Conservation (phyloP, 2,113 vertebrate species). For the Microcebus jonahi region DNA sequence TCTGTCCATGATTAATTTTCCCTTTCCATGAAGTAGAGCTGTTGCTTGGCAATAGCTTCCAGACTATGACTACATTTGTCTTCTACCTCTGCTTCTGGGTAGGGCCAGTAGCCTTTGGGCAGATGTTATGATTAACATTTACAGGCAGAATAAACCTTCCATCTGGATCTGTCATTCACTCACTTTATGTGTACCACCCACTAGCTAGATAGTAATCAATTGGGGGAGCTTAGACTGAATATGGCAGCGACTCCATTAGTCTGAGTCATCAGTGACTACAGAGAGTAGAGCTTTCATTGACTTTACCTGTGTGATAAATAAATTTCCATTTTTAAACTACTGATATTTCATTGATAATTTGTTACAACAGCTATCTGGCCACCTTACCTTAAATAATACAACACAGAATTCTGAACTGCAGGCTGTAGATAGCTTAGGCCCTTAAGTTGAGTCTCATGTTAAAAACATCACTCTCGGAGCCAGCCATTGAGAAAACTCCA, state of each 20-base stretch:
- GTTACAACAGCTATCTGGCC: background rate
- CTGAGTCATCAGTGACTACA: background rate
- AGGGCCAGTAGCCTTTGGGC: background rate
- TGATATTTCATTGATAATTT: background rate
- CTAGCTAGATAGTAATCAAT: background rate
- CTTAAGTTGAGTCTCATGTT: background rate
- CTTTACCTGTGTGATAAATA: background rate
- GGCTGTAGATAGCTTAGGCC: background rate
- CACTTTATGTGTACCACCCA: background rate
- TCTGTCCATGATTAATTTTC: too few relatives aligned
- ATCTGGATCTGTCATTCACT: background rate
- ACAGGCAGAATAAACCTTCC: background rate
- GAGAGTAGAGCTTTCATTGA: background rate
- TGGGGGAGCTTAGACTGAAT: background rate
- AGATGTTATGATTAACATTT: background rate
- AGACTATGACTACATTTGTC: background rate
- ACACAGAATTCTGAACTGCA: background rate
- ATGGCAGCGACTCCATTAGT: background rate
- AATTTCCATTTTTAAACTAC: background rate
- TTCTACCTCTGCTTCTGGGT: background rate
- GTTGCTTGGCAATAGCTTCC: background rate
- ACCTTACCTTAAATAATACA: background rate
- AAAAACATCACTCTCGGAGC: background rate
- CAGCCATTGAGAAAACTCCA: background rate
- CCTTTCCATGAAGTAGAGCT: background rate